Percentiles rank a stretch among this genome's conserved stretches.
Conservation (phyloP, 2,113 vertebrate species). For the Pelecanoides urinatrix region DNA sequence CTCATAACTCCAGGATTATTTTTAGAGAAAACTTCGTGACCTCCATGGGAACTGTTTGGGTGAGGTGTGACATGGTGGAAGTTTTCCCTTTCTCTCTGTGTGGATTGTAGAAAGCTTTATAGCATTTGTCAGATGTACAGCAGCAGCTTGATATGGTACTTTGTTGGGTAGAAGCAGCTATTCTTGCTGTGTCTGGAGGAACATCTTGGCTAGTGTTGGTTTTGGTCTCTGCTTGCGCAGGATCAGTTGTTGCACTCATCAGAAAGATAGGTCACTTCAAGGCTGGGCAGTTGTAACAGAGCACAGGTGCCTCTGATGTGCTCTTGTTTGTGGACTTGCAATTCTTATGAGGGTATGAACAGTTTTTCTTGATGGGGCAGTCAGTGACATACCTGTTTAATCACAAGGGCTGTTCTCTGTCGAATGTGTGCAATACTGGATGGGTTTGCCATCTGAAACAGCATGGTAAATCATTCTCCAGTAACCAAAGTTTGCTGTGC, state of each 20-base stretch:
- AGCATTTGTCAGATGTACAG: background rate
- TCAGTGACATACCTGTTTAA: background rate
- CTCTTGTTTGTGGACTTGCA: background rate
- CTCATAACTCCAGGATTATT: background rate
- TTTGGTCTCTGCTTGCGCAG: background rate
- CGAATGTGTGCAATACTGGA: fast-evolving
- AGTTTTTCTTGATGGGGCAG: background rate
- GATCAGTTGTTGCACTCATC: background rate
- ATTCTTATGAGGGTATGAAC: background rate
- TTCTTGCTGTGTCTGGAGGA: background rate
- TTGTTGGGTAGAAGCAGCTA: background rate
- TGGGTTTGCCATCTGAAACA: background rate
- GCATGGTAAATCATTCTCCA: background rate
- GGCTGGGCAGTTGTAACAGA: background rate
- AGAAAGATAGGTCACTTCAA: background rate
- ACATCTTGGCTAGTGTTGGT: background rate
- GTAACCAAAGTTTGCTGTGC: background rate
- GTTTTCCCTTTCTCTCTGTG: background rate
- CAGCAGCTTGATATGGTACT: background rate
- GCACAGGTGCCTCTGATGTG: background rate
- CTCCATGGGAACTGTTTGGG: background rate
- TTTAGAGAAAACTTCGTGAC: background rate
- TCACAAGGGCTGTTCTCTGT: background rate
- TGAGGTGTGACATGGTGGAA: background rate
- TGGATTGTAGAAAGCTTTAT: background rate